Base-by-base conservation (phyloP, 2,113 vertebrate species). In the Cyanistes caeruleus region DNA sequence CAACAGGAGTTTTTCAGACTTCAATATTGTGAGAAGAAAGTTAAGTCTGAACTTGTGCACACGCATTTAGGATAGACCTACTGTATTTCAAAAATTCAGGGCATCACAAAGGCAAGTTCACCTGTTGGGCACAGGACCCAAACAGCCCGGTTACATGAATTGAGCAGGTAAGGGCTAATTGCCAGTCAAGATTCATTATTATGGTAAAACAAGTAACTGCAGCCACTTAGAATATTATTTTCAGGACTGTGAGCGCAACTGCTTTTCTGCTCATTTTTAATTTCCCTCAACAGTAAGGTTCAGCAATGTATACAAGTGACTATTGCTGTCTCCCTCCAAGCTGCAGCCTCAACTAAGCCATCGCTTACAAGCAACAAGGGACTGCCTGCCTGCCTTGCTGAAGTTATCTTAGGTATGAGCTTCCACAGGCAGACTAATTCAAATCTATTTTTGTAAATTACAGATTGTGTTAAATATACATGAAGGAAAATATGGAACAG, bases 381-480 rank as follows among this genome's bases (percentile, higher is more conserved):
- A 87, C 84, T 68, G 84, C 65, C 80, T 90, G 75, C 62, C 78
- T 87, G 84, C 69, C 80, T 81, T 46, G 67, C 12, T 77, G 43
- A 63, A 94, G 78, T 86, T 49, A 79, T 56, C 88, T 76, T 55
- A 49, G 79, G 58, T 86, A 65, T 18, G 30, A 89, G 78, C 81
- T 94, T 91, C 52, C 80, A 76, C 78, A 78, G 39, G 68, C 84
- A 91, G 78, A 56, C 65, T 87, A 87, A 96, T 85, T 73, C 89
- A 77, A 86, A 82, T 68, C 60, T 95, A 22, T 75, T 92, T 92
- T 81, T 87, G 49, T 87, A 95, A 95, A 95, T 87, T 89, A 94
- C 87, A 82, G 62, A 91, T 72, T 84, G 81, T 41, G 74, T 93
- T 95, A 93, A 94, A 94, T 91, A 95, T 65, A 95, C 69, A 82